These are phyloP conservation scores for Hanleya hanleyi DNA, from an alignment of 2,888 invertebrate genomes.

Conservation along the genomic window DNA sequence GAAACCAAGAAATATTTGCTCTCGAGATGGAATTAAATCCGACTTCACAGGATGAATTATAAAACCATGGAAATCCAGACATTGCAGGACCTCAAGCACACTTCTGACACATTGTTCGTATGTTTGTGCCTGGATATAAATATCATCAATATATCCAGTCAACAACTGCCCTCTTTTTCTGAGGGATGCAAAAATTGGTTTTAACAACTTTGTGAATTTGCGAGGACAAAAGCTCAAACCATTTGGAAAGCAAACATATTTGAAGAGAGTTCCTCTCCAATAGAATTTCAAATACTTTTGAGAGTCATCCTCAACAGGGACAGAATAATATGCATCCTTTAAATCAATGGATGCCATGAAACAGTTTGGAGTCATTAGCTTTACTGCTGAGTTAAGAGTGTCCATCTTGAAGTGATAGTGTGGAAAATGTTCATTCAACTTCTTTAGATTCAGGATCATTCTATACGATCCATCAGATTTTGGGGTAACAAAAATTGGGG, in stretches of 20 bases:
- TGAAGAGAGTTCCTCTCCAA: conserved; percentile 20
- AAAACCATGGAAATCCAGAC: conserved; percentile 22
- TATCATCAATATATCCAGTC: conserved; percentile 28
- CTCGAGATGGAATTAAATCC: conserved; percentile 12
- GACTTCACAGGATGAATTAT: conserved; percentile 31
- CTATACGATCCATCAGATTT: conserved; percentile 30
- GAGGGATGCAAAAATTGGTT: background rate
- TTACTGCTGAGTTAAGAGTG: conserved; percentile 27
- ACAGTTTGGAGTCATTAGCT: conserved; percentile 26
- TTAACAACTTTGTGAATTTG: background rate
- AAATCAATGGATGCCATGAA: conserved; percentile 34
- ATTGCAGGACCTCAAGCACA: conserved; percentile 12
- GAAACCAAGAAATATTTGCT: background rate
- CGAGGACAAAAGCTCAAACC: conserved; percentile 16
- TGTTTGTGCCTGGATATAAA: conserved; percentile 14
- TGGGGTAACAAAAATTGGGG: conserved; percentile 26
- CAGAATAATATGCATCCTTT: conserved; percentile 34
- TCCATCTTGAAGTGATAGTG: too few relatives aligned
- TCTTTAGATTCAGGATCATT: conserved; percentile 35
- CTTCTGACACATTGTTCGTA: conserved; percentile 16
- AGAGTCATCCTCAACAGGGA: conserved; percentile 15
- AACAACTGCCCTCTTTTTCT: conserved; percentile 5
- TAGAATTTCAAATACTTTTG: conserved; percentile 31
- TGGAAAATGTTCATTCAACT: too few relatives aligned
- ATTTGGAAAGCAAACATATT: conserved; percentile 29